Evolutionary conservation across 2,888 invertebrate genomes (phyloP).

Genomic region (Eurois occulta): DNA sequence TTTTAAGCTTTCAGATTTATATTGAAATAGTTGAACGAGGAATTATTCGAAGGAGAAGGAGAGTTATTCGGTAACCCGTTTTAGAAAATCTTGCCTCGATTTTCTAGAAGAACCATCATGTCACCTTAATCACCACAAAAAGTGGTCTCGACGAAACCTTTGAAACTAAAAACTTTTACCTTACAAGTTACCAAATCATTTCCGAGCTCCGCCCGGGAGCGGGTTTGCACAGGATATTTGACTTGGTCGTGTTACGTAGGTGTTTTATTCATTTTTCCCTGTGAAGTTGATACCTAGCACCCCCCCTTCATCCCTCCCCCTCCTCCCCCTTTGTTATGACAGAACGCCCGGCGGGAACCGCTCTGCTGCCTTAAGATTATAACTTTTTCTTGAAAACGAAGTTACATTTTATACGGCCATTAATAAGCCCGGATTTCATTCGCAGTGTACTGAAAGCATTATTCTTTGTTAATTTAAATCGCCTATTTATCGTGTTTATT

Average conservation of each 20-base stretch:
- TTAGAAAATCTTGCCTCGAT: background rate
- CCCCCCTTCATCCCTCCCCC: background rate
- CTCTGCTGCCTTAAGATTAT: slow-evolving; percentile 70
- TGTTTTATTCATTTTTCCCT: slow-evolving; percentile 75
- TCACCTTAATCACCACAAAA: slow-evolving; percentile 34
- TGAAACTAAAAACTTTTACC: slow-evolving; percentile 56
- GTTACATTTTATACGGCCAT: slow-evolving; percentile 72
- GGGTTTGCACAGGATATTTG: slow-evolving; percentile 69
- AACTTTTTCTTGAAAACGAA: slow-evolving; percentile 75
- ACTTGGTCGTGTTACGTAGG: slow-evolving; percentile 70
- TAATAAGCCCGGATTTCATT: slow-evolving; percentile 70
- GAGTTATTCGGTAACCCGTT: background rate
- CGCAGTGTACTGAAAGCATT: slow-evolving; percentile 61
- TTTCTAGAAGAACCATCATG: slow-evolving; percentile 21
- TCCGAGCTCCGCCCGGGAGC: slow-evolving; percentile 35
- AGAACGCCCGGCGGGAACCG: slow-evolving; percentile 70
- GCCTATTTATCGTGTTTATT: slow-evolving; percentile 62
- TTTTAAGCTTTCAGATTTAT: background rate
- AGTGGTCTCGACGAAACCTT: slow-evolving; percentile 21
- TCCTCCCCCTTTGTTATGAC: slow-evolving; percentile 71
- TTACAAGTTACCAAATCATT: slow-evolving; percentile 68
- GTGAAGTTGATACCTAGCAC: slow-evolving; percentile 62
- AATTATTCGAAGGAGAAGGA: no score
- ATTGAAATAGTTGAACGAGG: background rate
- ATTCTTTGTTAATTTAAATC: slow-evolving; percentile 61